Base-by-base conservation (phyloP, 2,797 vertebrate genomes). In the Labeo calbasu region DNA sequence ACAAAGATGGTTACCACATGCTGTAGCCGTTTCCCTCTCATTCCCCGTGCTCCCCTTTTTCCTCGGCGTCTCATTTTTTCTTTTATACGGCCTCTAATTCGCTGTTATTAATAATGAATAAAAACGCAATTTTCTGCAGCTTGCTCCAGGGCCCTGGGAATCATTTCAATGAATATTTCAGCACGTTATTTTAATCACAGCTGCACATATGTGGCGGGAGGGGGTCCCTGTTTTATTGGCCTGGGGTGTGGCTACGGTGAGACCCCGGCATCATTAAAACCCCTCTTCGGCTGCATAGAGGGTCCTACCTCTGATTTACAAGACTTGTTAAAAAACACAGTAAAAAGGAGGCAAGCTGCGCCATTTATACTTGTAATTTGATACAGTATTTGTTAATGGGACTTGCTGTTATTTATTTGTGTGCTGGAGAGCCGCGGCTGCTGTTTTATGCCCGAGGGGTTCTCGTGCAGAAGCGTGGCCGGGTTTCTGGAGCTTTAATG, bases 161-260 rank as follows among this genome's bases (percentile, higher is more conserved):
- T 97, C 96, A 97, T 96, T 97, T 95, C 96, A 96, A 98, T 99
- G 97, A 99, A 99, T 99, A 99, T 99, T 99, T 99, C 96, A 99
- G 94, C 96, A 96, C 96, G 95, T 98, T 98, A 98, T 99, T 99
- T 99, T 98, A 99, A 99, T 99, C 97, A 97, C 94, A 95, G 95
- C 91, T 91, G 94, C 94, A 95, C 96, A 96, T 80, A 80, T 53
- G 66, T 61, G 10, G 57, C 23, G 83, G 71, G 78, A 79, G 71
- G 80, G 80, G 87, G 91, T 87, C 84, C 46, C 87, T 90, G 89
- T 96, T 98, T 99, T 97, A 97, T 97, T 95, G 94, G 94, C 95
- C 93, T 94, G 95, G 96, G 95, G 96, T 94, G 93, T 92, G 95
- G 94, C 94, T 94, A 92, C 93, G 93, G 93, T 93, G 91, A 96